Evolutionary conservation across 2,888 invertebrate genomes (phyloP).

Genomic region (Agrochola circellaris): DNA sequence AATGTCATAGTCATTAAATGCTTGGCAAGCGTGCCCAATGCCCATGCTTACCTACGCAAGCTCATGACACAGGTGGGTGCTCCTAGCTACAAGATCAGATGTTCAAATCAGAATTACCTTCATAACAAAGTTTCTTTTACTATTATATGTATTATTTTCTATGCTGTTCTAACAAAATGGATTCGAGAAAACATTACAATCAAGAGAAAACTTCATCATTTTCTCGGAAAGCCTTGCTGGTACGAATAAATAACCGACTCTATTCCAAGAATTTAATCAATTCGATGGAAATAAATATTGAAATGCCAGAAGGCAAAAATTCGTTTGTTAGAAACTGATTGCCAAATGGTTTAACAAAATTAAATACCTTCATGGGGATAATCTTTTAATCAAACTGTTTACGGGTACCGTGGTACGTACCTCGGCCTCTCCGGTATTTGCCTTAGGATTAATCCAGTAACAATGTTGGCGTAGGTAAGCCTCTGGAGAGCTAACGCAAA

Average conservation of each 20-base stretch:
- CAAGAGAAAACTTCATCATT: not conserved
- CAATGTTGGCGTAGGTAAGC: constrained; percentile 60
- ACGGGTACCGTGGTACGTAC: constrained; percentile 25
- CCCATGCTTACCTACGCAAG: constrained; percentile 10
- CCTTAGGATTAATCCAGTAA: constrained; percentile 59
- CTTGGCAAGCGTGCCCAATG: constrained; percentile 26
- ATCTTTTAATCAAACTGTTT: constrained; percentile 47
- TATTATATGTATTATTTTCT: not conserved
- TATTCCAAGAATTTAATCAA: constrained; percentile 29
- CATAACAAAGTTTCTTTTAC: not conserved
- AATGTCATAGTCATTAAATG: constrained; percentile 37
- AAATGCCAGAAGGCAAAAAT: constrained; percentile 23
- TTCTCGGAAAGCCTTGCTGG: constrained; percentile 1
- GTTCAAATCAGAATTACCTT: not conserved
- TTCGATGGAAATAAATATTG: constrained; percentile 23
- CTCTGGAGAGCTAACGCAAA: constrained; percentile 63
- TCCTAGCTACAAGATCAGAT: not conserved
- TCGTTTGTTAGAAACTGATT: constrained; percentile 23
- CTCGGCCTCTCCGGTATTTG: constrained; percentile 46
- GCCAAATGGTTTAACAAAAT: constrained; percentile 27
- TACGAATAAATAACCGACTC: constrained; percentile 12
- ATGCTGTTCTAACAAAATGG: not conserved
- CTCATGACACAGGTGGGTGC: constrained; percentile 17
- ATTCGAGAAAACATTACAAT: constrained; percentile 13
- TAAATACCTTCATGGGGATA: constrained; percentile 29